These are phyloP conservation scores for Trematocara zebra DNA, from an alignment of 2,113 vertebrate species.

Conservation along the genomic window DNA sequence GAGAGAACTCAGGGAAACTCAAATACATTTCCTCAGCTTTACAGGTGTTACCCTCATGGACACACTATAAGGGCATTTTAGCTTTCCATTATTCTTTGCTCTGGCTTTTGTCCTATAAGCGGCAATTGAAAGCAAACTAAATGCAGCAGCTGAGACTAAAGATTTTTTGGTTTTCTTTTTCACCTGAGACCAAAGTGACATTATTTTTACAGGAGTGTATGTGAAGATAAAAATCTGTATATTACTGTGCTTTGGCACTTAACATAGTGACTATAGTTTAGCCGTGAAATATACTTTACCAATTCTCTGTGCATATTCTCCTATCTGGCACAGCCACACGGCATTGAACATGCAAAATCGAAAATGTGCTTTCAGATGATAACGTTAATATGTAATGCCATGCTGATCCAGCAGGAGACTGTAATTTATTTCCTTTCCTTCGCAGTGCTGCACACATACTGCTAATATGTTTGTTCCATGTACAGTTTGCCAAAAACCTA, in stretches of 20 bases:
- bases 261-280: not conserved
- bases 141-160: not conserved
- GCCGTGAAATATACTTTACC: not conserved
- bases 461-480: not conserved
- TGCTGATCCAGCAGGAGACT: not conserved
- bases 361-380: constrained; percentile 10
- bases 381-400: not conserved
- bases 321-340: not conserved
- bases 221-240: not conserved
- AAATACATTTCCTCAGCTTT: constrained; percentile 44
- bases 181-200: not conserved
- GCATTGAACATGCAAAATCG: not conserved
- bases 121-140: not conserved
- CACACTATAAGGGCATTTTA: not conserved
- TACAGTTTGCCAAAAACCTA: not conserved
- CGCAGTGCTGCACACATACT: not conserved
- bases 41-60: constrained; percentile 39
- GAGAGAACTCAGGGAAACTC: constrained; percentile 45
- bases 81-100: not conserved
- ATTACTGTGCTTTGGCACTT: not conserved
- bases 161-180: not conserved
- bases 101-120: not conserved
- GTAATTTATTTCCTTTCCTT: not conserved
- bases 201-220: not conserved
- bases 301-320: not conserved